Evolutionary conservation across 2,113 vertebrate species (phyloP), one percentile per base, ranked within the genome.

Genomic region (Crypturellus undulatus): DNA sequence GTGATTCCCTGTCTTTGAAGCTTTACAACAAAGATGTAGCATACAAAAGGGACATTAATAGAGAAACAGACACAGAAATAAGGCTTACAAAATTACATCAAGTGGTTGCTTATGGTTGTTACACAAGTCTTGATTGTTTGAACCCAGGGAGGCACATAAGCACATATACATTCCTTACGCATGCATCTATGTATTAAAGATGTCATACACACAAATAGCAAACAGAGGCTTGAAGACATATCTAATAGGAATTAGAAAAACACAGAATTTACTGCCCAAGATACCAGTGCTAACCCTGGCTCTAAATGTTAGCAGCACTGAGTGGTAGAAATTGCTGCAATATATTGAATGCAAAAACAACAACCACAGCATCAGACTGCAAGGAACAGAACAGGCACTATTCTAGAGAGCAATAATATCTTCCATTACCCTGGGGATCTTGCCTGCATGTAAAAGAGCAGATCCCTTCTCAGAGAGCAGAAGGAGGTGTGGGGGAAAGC

Each of bases 401-500:
- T 21, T 12, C 32, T 76, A 47, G 82, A 77, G 36, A 69, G 28
- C 24, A 76, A 60, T 75, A 60, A 21, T 26, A 0, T 34, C 49
- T 63, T 40, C 18, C 30, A 5, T 43, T 58, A 22, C 32, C 32
- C 34, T 36, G 10, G 13, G 25, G 58, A 1, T 12, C 60, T 7
- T 40, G 32, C 51, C 67, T 56, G 52, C 16, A 24, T 7, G 24
- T 56, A 82, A 60, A 76, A 84, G 32, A 75, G 62, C 32, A 75
- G 56, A 56, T 25, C 58, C 6, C 32, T 51, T 67, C 52, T 34
- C 38, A 40, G 30, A 0, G 1, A 70, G 60, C 64, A 67, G 77
- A 34, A 4, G 8, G 40, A 36, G 0, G 0, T 1, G 1, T 3
- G 1, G 5, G 14, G 21, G 8, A 38, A 69, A 54, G 8, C 15